phyloP scores from a whole-genome alignment of 37 sponge, comb jelly and placozoan genomes.

The Hexactinellida sp. region DNA sequence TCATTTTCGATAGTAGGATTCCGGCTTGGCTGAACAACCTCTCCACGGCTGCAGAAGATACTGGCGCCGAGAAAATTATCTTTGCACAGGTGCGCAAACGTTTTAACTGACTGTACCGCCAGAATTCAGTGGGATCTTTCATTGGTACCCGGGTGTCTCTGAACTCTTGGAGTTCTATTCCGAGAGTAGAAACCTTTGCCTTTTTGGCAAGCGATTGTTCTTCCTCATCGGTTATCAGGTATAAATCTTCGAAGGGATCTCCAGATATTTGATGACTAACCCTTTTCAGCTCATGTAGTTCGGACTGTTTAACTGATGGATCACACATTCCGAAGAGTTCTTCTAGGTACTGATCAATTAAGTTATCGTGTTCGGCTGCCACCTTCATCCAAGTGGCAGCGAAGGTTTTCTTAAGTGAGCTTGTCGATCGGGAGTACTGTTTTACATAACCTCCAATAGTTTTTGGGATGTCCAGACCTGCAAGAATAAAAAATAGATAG shows the following conservation, averaged over 20 bases:
- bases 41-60: conserved; percentile 16
- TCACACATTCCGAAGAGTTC: conserved; percentile 4
- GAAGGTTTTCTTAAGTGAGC: neutral
- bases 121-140: conserved; percentile 7
- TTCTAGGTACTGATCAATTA: conserved; percentile 1
- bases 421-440: conserved; percentile 8
- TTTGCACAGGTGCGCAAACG: conserved; percentile 14
- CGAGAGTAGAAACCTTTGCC: neutral
- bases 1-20: neutral
- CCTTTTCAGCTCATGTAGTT: neutral
- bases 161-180: conserved; percentile 9
- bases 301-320: neutral
- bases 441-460: conserved; percentile 9
- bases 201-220: neutral
- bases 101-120: conserved; percentile 8
- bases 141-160: conserved; percentile 6
- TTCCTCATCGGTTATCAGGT: conserved; percentile 11
- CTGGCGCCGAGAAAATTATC: conserved; percentile 9
- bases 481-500: conserved; percentile 15
- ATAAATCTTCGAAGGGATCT: neutral
- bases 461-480: neutral
- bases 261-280: neutral
- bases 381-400: neutral
- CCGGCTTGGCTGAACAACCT: conserved; percentile 18
- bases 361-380: conserved; percentile 2